Evolutionary conservation across 2,888 invertebrate genomes (phyloP).

Genomic region (Euzetes globulus): DNA sequence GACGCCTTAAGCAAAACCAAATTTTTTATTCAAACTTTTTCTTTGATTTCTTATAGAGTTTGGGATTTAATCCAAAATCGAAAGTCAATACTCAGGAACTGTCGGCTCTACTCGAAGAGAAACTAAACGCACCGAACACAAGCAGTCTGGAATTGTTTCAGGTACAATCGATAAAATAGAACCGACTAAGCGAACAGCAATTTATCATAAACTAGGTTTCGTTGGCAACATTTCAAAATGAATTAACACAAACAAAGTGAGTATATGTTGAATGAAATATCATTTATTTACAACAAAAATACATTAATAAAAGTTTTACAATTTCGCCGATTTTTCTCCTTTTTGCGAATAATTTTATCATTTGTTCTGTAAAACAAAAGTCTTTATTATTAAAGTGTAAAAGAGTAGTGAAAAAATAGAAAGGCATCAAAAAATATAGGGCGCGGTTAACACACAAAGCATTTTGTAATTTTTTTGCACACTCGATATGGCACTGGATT

Average conservation of each 20-base stretch:
- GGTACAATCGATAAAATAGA: not conserved
- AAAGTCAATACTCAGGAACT: slow-evolving; percentile 15
- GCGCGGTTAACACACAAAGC: slow-evolving; percentile 4
- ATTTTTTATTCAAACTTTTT: not conserved
- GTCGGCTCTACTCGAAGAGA: slow-evolving; percentile 3
- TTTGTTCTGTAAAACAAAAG: not conserved
- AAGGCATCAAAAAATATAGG: not conserved
- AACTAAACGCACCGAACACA: not conserved
- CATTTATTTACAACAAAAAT: not conserved
- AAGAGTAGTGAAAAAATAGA: not conserved
- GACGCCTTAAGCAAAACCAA: not conserved
- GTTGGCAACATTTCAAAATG: slow-evolving; percentile 22
- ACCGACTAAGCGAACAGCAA: not conserved
- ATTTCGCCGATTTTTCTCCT: not conserved
- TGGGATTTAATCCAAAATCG: slow-evolving; percentile 4
- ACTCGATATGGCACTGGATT: not conserved
- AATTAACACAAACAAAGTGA: slow-evolving; percentile 23
- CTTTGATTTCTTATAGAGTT: slow-evolving; percentile 7
- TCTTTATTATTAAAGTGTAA: not conserved
- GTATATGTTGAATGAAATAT: not conserved
- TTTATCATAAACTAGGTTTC: not conserved
- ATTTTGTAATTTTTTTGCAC: not conserved
- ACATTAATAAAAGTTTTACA: not conserved
- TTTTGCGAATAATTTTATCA: not conserved
- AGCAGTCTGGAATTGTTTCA: not conserved